Evolutionary conservation across 2,888 invertebrate species (phyloP).

Genomic region (Pollenia angustigena): DNA sequence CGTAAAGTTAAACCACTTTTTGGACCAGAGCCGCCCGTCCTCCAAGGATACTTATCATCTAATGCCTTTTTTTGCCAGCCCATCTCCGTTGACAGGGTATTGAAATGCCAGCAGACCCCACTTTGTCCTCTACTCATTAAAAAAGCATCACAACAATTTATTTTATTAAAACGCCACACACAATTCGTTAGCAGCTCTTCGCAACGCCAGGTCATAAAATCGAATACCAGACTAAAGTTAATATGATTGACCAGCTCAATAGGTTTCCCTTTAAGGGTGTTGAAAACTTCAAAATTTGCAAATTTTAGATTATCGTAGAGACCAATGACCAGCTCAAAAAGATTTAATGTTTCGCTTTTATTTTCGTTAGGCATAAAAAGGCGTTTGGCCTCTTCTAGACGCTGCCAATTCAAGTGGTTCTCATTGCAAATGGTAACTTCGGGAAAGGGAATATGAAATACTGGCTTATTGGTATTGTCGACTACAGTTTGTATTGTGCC

Average conservation of each 20-base stretch:
- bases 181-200: conserved; percentile 83
- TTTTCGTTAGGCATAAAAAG: conserved; percentile 78
- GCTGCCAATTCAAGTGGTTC: conserved; percentile 83
- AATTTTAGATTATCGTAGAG: conserved; percentile 80
- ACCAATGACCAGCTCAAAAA: conserved; percentile 79
- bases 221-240: conserved; percentile 80
- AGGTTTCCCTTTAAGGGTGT: conserved; percentile 74
- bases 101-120: conserved; percentile 85
- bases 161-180: conserved; percentile 83
- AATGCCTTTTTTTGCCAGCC: conserved; percentile 75
- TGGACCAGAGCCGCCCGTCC: conserved; percentile 78
- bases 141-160: conserved; percentile 85
- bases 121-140: conserved; percentile 83
- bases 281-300: conserved; percentile 80
- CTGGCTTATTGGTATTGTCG: conserved; percentile 81
- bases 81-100: conserved; percentile 81
- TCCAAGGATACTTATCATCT: conserved; percentile 80
- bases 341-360: conserved; percentile 67
- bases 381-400: conserved; percentile 78
- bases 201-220: conserved; percentile 83
- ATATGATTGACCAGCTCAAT: conserved; percentile 78
- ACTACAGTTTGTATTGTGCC: conserved; percentile 82
- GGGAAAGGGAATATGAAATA: conserved; percentile 82
- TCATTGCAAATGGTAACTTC: conserved; percentile 82
- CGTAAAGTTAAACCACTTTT: conserved; percentile 77